Evolutionary conservation across 2,888 invertebrate species (phyloP), one percentile per base, ranked within the genome.

Genomic region (Stenodera caucasica): DNA sequence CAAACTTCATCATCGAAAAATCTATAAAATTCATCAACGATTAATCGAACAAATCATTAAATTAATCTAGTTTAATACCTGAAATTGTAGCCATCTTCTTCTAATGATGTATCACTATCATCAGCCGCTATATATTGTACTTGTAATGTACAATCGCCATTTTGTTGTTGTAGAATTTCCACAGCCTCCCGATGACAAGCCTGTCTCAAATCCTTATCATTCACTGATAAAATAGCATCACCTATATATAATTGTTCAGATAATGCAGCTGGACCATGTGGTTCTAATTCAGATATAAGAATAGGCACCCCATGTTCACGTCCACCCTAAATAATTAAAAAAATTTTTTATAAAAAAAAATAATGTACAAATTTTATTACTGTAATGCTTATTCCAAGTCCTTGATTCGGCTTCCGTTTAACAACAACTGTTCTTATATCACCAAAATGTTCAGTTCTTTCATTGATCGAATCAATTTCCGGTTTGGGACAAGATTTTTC

Each of bases 221-320:
- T 92, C 63, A 92, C 92, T 66, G 88, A 86, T 32, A 94, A 82
- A 69, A 94, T 92, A 26, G 93, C 92, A 81, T 94, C 94, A 0
- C 93, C 94, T 18, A 94, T 90, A 80, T 86, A 92, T 37, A 93
- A 81, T 62, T 87, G 85, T 35, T 87, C 86, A 60, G 88, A 89
- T 66, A 89, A 81, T 63, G 90, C 89, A 49, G 92, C 92, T 58
- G 92, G 91, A 65, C 92, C 91, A 69, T 89, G 88, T 59, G 86
- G 85, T 75, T 88, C 88, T 75, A 94, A 84, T 81, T 93, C 93
- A 0, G 92, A 92, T 73, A 94, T 90, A 62, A 94, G 81, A 68
- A 94, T 91, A 0, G 93, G 93, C 37, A 93, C 90, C 14, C 92
- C 92, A 80, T 94, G 93, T 76, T 94, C 94, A 64, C 90, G 85